A percentile compares a stretch with the other conserved stretches of the same genome.
Conservation (phyloP, 2,888 invertebrate species). For the Julus scanicus region DNA sequence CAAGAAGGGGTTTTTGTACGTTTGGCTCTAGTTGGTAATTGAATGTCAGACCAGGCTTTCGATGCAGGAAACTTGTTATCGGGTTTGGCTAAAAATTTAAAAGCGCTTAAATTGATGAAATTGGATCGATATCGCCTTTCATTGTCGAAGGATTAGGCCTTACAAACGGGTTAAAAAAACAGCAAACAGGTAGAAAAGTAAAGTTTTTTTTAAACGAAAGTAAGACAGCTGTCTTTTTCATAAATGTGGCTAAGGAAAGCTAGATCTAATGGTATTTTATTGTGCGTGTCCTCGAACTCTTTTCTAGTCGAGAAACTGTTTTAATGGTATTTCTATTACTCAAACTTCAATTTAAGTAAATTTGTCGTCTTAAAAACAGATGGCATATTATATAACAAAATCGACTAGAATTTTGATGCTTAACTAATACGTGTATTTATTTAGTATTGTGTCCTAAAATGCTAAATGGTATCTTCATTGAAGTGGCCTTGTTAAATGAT, state of each 20-base stretch:
- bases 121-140: conserved; percentile 18
- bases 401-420: too few relatives aligned
- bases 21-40: background rate
- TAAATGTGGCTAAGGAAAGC: background rate
- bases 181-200: background rate
- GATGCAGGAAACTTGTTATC: background rate
- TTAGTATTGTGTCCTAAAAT: too few relatives aligned
- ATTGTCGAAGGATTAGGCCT: conserved; percentile 21
- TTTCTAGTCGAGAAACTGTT: too few relatives aligned
- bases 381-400: background rate
- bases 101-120: conserved; percentile 36
- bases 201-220: conserved; percentile 5
- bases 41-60: conserved; percentile 20
- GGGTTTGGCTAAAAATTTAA: background rate
- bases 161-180: conserved; percentile 16
- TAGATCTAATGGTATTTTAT: background rate
- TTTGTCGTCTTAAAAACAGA: background rate
- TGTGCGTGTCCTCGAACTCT: too few relatives aligned
- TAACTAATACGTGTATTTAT: too few relatives aligned
- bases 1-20: background rate
- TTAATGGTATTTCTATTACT: too few relatives aligned
- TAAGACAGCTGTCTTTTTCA: background rate
- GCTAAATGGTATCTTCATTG: too few relatives aligned
- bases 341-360: too few relatives aligned
- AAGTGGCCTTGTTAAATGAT: too few relatives aligned